These are phyloP conservation scores for Gobiocypris rarus DNA, from an alignment of 2,113 vertebrate genomes.

Conservation along the genomic window DNA sequence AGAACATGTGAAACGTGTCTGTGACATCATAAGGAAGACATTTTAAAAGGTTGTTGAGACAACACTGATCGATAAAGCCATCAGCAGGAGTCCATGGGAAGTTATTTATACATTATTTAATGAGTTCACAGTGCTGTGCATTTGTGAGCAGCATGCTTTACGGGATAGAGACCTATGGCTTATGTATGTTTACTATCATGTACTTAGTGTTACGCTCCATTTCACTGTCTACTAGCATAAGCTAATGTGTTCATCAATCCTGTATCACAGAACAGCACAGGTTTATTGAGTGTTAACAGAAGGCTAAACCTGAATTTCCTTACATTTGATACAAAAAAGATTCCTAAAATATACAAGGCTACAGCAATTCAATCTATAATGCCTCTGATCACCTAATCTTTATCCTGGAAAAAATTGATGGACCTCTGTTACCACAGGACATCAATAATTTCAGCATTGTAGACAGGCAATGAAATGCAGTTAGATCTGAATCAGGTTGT, in stretches of 20 bases:
- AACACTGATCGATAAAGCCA: conserved; percentile 47
- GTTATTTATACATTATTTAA: conserved; percentile 58
- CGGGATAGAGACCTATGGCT: conserved; percentile 49
- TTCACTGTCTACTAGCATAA: neutral
- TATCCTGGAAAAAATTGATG: neutral
- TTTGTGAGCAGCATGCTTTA: conserved; percentile 38
- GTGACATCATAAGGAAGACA: conserved; percentile 20
- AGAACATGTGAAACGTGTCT: neutral
- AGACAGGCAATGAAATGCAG: conserved; percentile 9
- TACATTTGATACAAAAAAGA: neutral
- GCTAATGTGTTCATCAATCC: neutral
- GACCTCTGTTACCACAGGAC: neutral
- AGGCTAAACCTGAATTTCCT: neutral
- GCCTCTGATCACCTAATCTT: neutral
- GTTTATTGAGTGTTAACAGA: neutral
- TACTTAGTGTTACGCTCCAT: neutral
- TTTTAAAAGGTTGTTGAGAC: conserved; percentile 37
- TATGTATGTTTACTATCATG: neutral
- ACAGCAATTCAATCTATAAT: neutral
- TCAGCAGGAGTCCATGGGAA: conserved; percentile 35
- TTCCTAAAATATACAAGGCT: neutral
- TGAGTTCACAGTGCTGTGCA: conserved; percentile 34
- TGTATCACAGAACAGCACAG: neutral
- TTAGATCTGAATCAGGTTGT: neutral
- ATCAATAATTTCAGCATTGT: neutral